These are phyloP conservation scores for Drosophila serrata DNA, from an alignment of 1,140 invertebrate genomes.

Conservation along the genomic window DNA sequence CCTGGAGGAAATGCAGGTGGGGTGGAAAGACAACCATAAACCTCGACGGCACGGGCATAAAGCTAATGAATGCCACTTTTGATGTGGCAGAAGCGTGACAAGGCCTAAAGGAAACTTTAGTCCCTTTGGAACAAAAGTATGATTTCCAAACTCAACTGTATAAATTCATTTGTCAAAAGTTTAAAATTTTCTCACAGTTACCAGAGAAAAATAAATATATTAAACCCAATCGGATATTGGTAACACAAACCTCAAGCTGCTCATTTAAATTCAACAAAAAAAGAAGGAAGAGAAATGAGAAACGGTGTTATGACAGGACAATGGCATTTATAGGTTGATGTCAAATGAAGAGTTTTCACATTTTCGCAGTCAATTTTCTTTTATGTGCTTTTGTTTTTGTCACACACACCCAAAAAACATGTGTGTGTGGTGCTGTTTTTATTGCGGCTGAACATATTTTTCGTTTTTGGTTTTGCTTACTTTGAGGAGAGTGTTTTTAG, in stretches of 20 bases:
- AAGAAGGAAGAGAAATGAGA: slow-evolving; percentile 44
- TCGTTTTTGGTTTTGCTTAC: slow-evolving; percentile 52
- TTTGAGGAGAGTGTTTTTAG: slow-evolving; percentile 19
- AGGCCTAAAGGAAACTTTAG: slow-evolving; percentile 33
- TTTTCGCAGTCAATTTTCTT: slow-evolving; percentile 80
- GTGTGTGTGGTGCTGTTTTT: slow-evolving; percentile 40
- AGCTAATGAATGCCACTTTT: slow-evolving; percentile 65
- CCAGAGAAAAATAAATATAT: neutral
- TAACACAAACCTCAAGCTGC: neutral
- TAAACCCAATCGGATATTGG: slow-evolving; percentile 19
- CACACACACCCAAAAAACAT: slow-evolving; percentile 13
- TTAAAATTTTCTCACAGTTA: neutral
- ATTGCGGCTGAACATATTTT: slow-evolving; percentile 62
- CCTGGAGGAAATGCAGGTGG: neutral
- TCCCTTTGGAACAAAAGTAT: neutral
- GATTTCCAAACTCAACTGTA: neutral
- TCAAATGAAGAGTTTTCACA: slow-evolving; percentile 54
- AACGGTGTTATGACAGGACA: slow-evolving; percentile 17
- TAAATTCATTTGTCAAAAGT: neutral
- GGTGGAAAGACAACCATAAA: slow-evolving; percentile 22
- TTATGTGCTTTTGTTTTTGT: slow-evolving; percentile 60
- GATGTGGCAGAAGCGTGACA: slow-evolving; percentile 47
- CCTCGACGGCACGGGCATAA: slow-evolving; percentile 41
- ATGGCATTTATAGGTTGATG: slow-evolving; percentile 9
- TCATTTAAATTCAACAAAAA: slow-evolving; percentile 28